These are phyloP conservation scores for Lutjanus argentimaculatus DNA, from an alignment of 2,797 vertebrate species.

Conservation along the genomic window DNA sequence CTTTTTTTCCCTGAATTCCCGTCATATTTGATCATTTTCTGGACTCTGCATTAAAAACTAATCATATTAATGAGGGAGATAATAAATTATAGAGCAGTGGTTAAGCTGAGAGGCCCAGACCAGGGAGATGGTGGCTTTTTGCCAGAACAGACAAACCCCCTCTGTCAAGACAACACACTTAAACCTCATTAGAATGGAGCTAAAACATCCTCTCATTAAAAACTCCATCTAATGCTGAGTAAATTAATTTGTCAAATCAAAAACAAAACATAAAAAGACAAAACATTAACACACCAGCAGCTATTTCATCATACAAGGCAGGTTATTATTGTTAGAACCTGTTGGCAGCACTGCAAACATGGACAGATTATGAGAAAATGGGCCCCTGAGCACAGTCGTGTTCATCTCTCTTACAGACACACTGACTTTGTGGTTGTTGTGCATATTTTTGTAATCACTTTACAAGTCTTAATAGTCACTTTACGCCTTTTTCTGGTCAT, in stretches of 20 bases:
- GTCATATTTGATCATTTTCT: conserved; percentile 57
- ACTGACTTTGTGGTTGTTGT: too few species aligned
- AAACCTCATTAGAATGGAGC: conserved; percentile 63
- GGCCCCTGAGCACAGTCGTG: too few species aligned
- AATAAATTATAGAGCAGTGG: conserved; percentile 61
- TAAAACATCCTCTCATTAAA: conserved; percentile 49
- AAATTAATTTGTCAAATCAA: conserved; percentile 66
- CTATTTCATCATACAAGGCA: conserved; percentile 42
- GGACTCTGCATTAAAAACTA: conserved; percentile 54
- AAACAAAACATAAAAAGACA: conserved; percentile 51
- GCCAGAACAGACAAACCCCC: conserved; percentile 49
- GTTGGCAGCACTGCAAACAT: not conserved
- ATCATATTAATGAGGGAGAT: conserved; percentile 59
- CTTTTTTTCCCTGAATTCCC: conserved; percentile 3
- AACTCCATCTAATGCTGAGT: conserved; percentile 62
- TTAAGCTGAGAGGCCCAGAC: conserved; percentile 59
- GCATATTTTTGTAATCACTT: too few species aligned
- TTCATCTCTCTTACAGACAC: too few species aligned
- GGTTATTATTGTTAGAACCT: not conserved
- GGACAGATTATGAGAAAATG: too few species aligned
- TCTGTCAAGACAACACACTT: conserved; percentile 57
- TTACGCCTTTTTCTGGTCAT: too few species aligned
- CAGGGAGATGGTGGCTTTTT: conserved; percentile 52
- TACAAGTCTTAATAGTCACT: too few species aligned
- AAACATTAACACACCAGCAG: conserved; percentile 41